Evolutionary conservation across 2,797 vertebrate genomes (phyloP), one percentile per base, ranked within the genome.

Genomic region (Apogon hyalosoma): DNA sequence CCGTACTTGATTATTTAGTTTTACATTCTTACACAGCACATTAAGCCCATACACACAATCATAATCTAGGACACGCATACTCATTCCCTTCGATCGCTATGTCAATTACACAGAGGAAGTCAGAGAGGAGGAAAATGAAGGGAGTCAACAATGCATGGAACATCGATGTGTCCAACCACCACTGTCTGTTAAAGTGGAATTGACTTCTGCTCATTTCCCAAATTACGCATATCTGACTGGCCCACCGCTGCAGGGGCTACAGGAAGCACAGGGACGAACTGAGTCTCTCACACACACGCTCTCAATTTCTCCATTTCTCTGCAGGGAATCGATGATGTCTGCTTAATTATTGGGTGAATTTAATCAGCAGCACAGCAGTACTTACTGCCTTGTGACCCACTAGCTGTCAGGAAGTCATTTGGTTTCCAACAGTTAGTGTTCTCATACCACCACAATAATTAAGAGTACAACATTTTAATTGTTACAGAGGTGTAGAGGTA

Each of bases 271-370:
- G 61, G 77, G 63, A 79, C 79, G 24, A 28, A 76, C 49, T 61
- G 57, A 73, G 69, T 56, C 66, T 53, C 65, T 2, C 58, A 28
- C 84, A 71, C 75, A 54, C 51, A 39, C 78, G 10, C 79, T 57
- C 75, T 69, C 85, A 57, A 36, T 87, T 79, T 80, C 86, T 86
- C 87, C 39, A 67, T 87, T 83, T 88, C 89, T 93, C 88, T 71
- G 80, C 62, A 62, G 86, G 86, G 90, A 93, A 94, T 94, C 94
- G 93, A 95, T 94, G 89, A 83, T 90, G 90, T 93, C 93, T 92
- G 92, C 90, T 92, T 94, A 95, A 94, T 94, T 93, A 94, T 90
- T 92, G 92, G 89, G 82, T 87, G 87, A 91, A 93, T 93, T 92
- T 91, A 94, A 94, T 94, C 91, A 94, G 88, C 63, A 24, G 69